Conservation (phyloP, 2,888 invertebrate species). For the Sinopyrophorus schimmeli region DNA sequence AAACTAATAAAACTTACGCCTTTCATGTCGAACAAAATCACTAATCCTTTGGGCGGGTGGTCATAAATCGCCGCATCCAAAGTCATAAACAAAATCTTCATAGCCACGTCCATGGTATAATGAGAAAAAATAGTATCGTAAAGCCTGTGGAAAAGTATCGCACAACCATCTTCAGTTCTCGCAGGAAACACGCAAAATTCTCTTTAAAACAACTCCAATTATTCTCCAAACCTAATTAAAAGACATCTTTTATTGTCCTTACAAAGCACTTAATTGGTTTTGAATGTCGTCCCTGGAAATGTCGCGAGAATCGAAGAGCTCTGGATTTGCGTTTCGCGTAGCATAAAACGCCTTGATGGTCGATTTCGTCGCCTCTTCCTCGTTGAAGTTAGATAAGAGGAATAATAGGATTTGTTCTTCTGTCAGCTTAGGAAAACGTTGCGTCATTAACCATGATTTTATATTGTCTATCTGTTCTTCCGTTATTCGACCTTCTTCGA, state of each 20-base stretch:
- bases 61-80: constrained; percentile 59
- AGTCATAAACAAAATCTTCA: constrained; percentile 56
- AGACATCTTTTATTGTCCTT: constrained; percentile 45
- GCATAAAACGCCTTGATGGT: constrained; percentile 68
- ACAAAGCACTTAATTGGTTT: constrained; percentile 59
- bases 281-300: constrained; percentile 51
- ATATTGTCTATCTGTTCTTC: constrained; percentile 43
- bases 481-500: constrained; percentile 39
- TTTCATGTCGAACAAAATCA: constrained; percentile 70
- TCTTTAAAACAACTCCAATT: not conserved
- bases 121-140: constrained; percentile 61
- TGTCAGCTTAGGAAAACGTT: constrained; percentile 49
- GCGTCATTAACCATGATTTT: constrained; percentile 41
- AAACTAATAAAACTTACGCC: constrained; percentile 59
- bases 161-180: constrained; percentile 46
- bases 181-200: constrained; percentile 2
- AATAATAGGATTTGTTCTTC: constrained; percentile 68
- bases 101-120: constrained; percentile 63
- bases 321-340: constrained; percentile 62
- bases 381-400: constrained; percentile 64
- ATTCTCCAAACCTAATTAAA: not conserved
- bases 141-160: constrained; percentile 65
- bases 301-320: constrained; percentile 65
- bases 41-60: constrained; percentile 64
- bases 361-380: constrained; percentile 62